Base-by-base conservation (phyloP, 2,113 vertebrate species). In the Peucedramus taeniatus region DNA sequence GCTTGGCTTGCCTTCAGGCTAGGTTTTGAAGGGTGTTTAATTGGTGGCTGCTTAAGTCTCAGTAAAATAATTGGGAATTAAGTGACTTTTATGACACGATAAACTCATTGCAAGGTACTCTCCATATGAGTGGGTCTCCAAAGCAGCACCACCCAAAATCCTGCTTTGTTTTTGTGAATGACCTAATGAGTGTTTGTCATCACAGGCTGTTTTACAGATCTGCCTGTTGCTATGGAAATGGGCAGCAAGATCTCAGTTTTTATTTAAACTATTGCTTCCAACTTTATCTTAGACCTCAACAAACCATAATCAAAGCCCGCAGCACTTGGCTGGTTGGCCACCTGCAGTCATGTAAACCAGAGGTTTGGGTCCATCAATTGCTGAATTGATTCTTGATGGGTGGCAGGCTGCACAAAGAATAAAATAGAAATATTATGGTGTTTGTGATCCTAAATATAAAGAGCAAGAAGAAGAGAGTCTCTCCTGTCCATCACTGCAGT, bases 141-240 rank as follows among this genome's bases (percentile, higher is more conserved):
- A 66, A 78, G 86, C 71, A 51, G 15, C 44, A 57, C 59, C 61
- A 79, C 90, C 74, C 56, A 42, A 71, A 54, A 50, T 28, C 37
- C 75, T 14, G 1, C 47, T 83, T 87, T 65, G 51, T 54, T 87
- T 83, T 77, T 86, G 64, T 56, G 70, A 66, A 19, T 72, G 89
- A 85, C 54, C 84, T 91, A 57, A n/a, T 39, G 86, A 86, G 39
- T 40, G 31, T 83, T 79, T 90, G 71, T 68, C 82, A 83, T 68
- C 44, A 18, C 79, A 51, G 70, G 63, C 65, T 75, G 59, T 70
- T 68, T 19, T 85, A 49, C 42, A 81, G 54, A 57, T 78, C 85
- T 68, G 33, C 54, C 63, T 83, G 84, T 96, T 96, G 78, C 96
- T 94, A 88, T 96, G 92, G 92, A 83, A 90, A 90, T 66, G 60